Conservation (phyloP, 2,797 vertebrate genomes). For the Chrosomus eos region DNA sequence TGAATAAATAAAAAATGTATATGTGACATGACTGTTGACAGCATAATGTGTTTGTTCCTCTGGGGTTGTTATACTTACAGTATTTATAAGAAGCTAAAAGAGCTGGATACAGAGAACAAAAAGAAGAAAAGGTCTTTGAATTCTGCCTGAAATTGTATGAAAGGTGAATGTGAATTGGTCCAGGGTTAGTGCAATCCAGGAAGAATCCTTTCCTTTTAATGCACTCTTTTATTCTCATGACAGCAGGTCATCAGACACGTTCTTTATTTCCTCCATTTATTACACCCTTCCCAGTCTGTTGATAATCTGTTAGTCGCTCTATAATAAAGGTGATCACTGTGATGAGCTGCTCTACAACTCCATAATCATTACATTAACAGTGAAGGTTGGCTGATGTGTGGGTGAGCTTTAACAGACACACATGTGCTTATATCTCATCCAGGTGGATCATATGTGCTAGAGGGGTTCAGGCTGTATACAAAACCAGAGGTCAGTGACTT, state of each 20-base stretch:
- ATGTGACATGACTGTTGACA: not conserved
- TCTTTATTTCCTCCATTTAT: conserved; percentile 38
- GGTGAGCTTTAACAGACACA: not conserved
- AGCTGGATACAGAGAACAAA: not conserved
- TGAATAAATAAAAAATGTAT: not conserved
- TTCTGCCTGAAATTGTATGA: not conserved
- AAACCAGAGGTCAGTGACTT: not conserved
- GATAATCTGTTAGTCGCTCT: conserved; percentile 27
- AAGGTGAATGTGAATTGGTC: conserved; percentile 7
- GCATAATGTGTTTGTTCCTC: not conserved
- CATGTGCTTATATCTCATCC: not conserved
- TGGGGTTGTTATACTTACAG: conserved; percentile 1
- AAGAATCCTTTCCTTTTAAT: conserved; percentile 21
- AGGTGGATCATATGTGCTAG: not conserved
- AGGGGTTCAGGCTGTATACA: not conserved
- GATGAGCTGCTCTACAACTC: conserved; percentile 33
- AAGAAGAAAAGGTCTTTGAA: not conserved
- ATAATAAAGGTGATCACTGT: conserved; percentile 42
- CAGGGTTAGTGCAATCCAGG: not conserved
- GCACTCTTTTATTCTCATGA: conserved; percentile 38
- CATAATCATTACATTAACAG: conserved; percentile 20
- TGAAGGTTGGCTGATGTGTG: not conserved
- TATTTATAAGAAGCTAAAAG: not conserved
- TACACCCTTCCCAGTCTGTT: conserved; percentile 10
- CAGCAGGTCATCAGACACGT: conserved; percentile 31